Evolutionary conservation across 2,888 invertebrate species (phyloP), one percentile per base, ranked within the genome.

Genomic region (Drosophila mettleri): DNA sequence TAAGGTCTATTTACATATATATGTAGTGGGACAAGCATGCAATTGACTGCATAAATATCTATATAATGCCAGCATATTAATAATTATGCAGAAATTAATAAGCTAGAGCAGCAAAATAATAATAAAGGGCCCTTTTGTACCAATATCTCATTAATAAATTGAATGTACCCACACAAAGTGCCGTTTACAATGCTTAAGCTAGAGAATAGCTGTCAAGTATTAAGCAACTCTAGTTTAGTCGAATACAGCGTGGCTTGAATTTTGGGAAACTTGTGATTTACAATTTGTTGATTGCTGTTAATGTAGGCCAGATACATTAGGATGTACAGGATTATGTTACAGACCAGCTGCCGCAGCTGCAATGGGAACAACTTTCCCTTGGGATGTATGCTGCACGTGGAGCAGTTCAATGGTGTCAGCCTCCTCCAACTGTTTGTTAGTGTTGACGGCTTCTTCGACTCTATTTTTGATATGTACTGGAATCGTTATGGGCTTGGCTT

Each of bases 41-140:
- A 52, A 46, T 57, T 55, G 38, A 51, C 53, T 49, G 49, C 48
- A 65, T 9, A 24, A 36, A 45, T 48, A 64, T 5, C 8, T 39
- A 38, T 2, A 41, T 54, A 57, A n/a, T n/a, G n/a, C n/a, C n/a
- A 18, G 38, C 45, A 46, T 51, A 55, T 34, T 31, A 29, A 48
- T 57, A 36, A 7, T 41, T 27, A 54, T 60, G 45, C 34, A 60
- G 54, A 52, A 51, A 33, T 34, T 38, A 41, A 49, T 48, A 65
- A 67, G 77, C 43, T 38, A 69, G 29, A n/a, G 51, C 43, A 55
- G 12, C 38, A 5, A 20, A 39, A 2, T 12, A 20, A 38, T 38
- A 82, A 80, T 80, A 83, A 80, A 80, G 69, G 61, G 72, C 72
- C 59, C 63, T 74, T 78, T 80, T 81, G 72, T 81, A 85, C 79